Evolutionary conservation across 2,888 invertebrate species (phyloP).

Genomic region (Eupithecia subumbrata): DNA sequence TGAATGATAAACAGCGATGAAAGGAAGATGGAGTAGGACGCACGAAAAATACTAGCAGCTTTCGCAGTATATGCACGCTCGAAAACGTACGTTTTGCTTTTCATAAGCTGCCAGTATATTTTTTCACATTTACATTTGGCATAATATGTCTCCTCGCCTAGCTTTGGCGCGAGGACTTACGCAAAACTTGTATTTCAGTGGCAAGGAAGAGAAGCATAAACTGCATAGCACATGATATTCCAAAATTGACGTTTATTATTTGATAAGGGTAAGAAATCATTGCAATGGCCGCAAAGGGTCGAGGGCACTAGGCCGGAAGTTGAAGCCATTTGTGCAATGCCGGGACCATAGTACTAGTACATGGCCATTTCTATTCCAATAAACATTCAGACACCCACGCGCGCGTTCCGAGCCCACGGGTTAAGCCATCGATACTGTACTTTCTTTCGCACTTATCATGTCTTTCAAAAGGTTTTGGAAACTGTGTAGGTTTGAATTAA

Average conservation of each 20-base stretch:
- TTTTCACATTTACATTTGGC: too few relatives aligned
- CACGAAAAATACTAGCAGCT: not conserved
- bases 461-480: slow-evolving; percentile 14
- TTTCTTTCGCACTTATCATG: slow-evolving; percentile 38
- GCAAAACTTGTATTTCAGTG: not conserved
- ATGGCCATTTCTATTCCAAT: slow-evolving; percentile 57
- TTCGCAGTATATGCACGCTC: not conserved
- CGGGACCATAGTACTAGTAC: slow-evolving; percentile 50
- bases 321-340: slow-evolving; percentile 54
- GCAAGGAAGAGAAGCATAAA: not conserved
- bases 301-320: slow-evolving; percentile 53
- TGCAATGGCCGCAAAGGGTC: slow-evolving; percentile 43
- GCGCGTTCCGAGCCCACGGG: slow-evolving; percentile 49
- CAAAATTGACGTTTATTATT: not conserved
- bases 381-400: slow-evolving; percentile 53
- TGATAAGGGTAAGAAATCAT: slow-evolving; percentile 2
- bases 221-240: not conserved
- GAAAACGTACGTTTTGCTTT: not conserved
- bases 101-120: not conserved
- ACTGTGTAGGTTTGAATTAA: slow-evolving; percentile 7
- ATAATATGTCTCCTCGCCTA: not conserved
- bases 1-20: not conserved
- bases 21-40: not conserved
- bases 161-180: not conserved
- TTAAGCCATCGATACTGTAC: slow-evolving; percentile 44